Evolutionary conservation across 2,888 invertebrate species (phyloP), one percentile per base, ranked within the genome.

Genomic region (Acrocyrtus sp.): DNA sequence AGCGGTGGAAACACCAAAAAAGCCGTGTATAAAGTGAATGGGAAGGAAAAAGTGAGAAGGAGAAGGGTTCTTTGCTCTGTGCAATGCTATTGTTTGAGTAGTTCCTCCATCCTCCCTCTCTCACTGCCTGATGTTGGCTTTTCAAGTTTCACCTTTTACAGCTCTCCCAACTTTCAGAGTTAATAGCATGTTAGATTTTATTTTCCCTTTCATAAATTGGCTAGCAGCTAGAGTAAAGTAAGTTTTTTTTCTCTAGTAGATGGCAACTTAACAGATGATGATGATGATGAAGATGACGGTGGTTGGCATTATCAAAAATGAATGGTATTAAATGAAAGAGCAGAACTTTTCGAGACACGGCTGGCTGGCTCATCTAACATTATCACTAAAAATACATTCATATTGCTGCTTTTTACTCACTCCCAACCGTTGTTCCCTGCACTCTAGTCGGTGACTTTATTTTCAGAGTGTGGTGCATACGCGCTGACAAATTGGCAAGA

Each of bases 301-400:
- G 6, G 17, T 24, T 54, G 48, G 60, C 27, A 61, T 61, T 61
- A 34, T 48, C 48, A 48, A 50, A 61, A 61, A 61, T 48, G 45
- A 45, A 45, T 45, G 45, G 45, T 45, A 45, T 45, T 45, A 45
- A 45, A 45, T 45, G n/a, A 45, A 45, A 45, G 45, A 45, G 45
- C 45, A 45, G 4, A 45, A 45, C 19, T 45, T 17, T 45, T 45
- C 19, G 45, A 45, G 45, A 45, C 45, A 45, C 45, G 19, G n/a
- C 19, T 45, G 10, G 43, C 41, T 57, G 43, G 26, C 34, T 34
- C 34, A 34, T 34, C 5, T 34, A 34, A 34, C 34, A 34, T 34
- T 34, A 34, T 34, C 34, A 34, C 34, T 34, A 34, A 34, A 34
- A 34, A 34, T 34, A n/a, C n/a, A n/a, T n/a, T n/a, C n/a, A n/a